Base-by-base conservation (phyloP, 2,113 vertebrate species). In the Cebidichthys violaceus region DNA sequence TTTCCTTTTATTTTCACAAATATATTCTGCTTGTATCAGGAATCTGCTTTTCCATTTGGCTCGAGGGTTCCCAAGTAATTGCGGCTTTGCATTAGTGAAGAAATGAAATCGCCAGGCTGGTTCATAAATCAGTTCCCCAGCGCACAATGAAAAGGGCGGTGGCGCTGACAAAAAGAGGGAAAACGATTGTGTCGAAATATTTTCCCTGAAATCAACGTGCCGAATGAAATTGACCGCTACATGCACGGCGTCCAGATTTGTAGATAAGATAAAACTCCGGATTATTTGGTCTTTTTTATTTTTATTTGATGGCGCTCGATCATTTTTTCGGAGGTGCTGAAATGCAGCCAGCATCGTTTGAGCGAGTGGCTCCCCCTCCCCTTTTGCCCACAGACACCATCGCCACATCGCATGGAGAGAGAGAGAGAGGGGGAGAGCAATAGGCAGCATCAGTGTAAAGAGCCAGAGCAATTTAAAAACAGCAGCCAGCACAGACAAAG, bases 141-240 rank as follows among this genome's bases (percentile, higher is more conserved):
- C 81, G 89, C 89, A 94, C 90, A 92, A 90, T 89, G 70, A 92
- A 95, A 94, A 94, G 94, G 94, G 94, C 94, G 94, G 94, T 94
- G 94, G 93, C 94, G 66, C 92, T 83, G 75, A 66, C 24, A 83
- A 83, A 82, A 75, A 79, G 39, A 75, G 37, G 27, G 22, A 73
- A 91, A 84, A 76, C 62, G 57, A 70, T 35, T 81, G 69, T 84
- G 82, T 66, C 80, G 47, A 85, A 77, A 70, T 73, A 6, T 67
- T 86, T 61, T 85, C 9, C 27, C 10, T 24, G 55, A 88, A 76
- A 67, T 78, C 39, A 31, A 67, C 69, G 22, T 54, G 52, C 18
- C 45, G 52, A 61, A 61, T 57, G 47, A 11, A 57, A 60, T 31
- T 43, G 31, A 1, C 66, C 9, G 33, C 55, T 70, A 2, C 9